Evolutionary conservation across 2,797 vertebrate genomes (phyloP), one percentile per base, ranked within the genome.

Genomic region (Paguma larvata): DNA sequence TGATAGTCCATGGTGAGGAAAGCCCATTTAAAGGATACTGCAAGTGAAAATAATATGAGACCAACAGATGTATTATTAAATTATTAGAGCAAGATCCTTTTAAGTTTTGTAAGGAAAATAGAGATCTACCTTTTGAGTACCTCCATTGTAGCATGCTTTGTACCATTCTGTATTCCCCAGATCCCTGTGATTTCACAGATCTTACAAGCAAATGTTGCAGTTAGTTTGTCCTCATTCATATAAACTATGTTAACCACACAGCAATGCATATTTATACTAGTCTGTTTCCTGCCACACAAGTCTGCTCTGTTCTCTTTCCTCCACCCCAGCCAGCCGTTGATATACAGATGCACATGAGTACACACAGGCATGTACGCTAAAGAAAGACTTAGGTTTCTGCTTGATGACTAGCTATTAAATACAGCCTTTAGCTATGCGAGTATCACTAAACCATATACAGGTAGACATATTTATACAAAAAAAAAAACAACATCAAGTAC

Each of bases 231-330:
- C 73, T 94, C 53, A 23, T 91, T 96, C 88, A 85, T 95, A 3
- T 97, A 97, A 97, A 97, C 79, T 51, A 70, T 95, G 63, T 84
- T 95, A 94, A 87, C 85, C 83, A 93, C 91, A 97, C 12, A 92
- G 90, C 72, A 90, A 16, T 68, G 84, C 53, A 30, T 95, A 96
- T 93, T 97, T 97, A 96, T 85, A 68, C 41, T 89, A 27, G 10
- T 82, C 89, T 97, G 72, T 95, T 96, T 96, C 94, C 97, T 97
- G 95, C 87, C 77, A 84, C 90, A 95, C 41, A 97, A 34, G 80
- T 34, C 75, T 75, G 62, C 79, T 92, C 77, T 97, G 77, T 95
- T 97, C 92, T 94, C 86, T 85, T 87, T 90, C 82, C 62, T 82
- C 30, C 72, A 34, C 32, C 53, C 83, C 44, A 5, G 12, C 14